Percentiles rank a stretch among this genome's conserved stretches.
Evolutionary conservation across 2,113 vertebrate species (phyloP).

Genomic region (Eidolon helvum): DNA sequence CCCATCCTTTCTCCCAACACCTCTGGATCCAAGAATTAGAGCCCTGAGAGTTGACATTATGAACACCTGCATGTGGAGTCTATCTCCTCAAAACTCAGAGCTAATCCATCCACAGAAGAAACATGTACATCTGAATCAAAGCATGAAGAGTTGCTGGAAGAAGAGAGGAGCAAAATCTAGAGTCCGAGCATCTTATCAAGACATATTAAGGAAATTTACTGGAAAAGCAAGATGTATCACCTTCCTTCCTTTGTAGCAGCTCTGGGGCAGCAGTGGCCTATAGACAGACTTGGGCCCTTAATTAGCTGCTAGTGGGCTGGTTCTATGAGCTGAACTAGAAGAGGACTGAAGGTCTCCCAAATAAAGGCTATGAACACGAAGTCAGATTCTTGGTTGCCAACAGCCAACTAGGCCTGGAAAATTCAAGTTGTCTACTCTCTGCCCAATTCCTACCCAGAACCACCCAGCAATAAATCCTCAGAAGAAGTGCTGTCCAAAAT

Average conservation of each 20-base stretch:
- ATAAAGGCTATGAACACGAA: neutral
- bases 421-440: neutral
- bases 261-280: neutral
- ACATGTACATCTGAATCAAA: neutral
- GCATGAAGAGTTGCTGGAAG: neutral
- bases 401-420: neutral
- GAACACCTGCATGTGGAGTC: neutral
- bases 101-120: neutral
- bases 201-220: neutral
- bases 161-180: neutral
- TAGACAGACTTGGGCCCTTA: neutral
- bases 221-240: neutral
- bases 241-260: neutral
- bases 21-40: neutral
- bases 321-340: neutral
- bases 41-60: neutral
- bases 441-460: neutral
- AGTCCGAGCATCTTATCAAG: too few species aligned
- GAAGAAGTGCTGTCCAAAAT: neutral
- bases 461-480: neutral
- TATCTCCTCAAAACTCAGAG: neutral
- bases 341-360: neutral
- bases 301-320: neutral
- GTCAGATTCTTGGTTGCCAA: neutral
- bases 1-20: neutral